A percentile compares a stretch with the other conserved stretches of the same genome.
These are phyloP conservation scores for Camponotus pennsylvanicus DNA, from an alignment of 1,140 invertebrate genomes.

Conservation along the genomic window DNA sequence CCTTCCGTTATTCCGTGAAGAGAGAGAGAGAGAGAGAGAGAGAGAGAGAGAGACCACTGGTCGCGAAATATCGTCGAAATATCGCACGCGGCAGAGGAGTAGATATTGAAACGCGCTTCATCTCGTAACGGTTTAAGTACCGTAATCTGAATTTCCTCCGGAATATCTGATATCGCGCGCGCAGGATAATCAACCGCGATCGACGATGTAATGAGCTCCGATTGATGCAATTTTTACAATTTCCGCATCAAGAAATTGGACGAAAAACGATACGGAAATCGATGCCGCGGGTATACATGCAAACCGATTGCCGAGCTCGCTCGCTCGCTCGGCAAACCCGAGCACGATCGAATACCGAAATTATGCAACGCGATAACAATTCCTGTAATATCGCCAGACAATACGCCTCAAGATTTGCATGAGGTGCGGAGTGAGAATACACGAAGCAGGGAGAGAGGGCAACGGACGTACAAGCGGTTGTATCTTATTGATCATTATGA, in stretches of 20 bases:
- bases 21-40: neutral
- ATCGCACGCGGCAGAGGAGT: neutral
- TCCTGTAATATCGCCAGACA: constrained; percentile 74
- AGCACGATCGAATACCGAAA: constrained; percentile 68
- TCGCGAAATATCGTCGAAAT: constrained; percentile 63
- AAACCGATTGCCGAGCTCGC: constrained; percentile 19
- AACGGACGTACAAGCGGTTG: constrained; percentile 64
- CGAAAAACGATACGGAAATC: constrained; percentile 63
- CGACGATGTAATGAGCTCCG: neutral
- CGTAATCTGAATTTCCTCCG: neutral
- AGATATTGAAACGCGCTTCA: neutral
- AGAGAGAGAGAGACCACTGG: constrained; percentile 16
- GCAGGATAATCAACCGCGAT: neutral
- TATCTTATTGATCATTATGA: constrained; percentile 83
- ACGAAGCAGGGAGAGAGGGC: constrained; percentile 1
- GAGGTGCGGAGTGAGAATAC: constrained; percentile 46
- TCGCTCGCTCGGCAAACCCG: constrained; percentile 41
- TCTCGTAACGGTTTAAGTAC: constrained; percentile 3
- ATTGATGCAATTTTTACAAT: constrained; percentile 9
- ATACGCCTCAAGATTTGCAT: constrained; percentile 76
- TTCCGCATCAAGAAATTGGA: constrained; percentile 20
- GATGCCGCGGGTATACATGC: constrained; percentile 57
- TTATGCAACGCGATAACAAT: constrained; percentile 77
- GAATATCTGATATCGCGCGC: neutral
- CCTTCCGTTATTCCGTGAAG: constrained; percentile 64